phyloP scores from a whole-genome alignment of 2,888 invertebrate genomes.

The Byasa hedistus region DNA sequence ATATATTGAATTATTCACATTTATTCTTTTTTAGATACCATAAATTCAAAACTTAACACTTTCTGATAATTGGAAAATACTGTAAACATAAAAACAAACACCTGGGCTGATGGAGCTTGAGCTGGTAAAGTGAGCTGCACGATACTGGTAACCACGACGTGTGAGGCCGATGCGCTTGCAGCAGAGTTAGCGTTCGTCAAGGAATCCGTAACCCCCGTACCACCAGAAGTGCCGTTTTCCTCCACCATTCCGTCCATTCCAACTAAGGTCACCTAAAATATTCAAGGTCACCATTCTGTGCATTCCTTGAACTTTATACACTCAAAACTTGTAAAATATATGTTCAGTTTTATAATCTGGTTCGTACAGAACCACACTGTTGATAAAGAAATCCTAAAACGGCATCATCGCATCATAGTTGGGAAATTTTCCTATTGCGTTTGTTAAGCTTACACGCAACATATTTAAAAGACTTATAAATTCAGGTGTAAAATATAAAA shows the following conservation, averaged over 20 bases:
- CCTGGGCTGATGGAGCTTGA: constrained; percentile 84
- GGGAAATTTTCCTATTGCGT: constrained; percentile 73
- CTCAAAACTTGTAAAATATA: constrained; percentile 46
- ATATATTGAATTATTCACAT: constrained; percentile 17
- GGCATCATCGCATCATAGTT: constrained; percentile 69
- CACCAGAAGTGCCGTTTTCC: constrained; percentile 86
- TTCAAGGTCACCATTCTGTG: constrained; percentile 78
- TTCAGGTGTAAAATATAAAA: constrained; percentile 40
- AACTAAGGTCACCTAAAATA: constrained; percentile 82
- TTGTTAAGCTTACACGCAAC: constrained; percentile 58
- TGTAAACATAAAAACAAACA: constrained; percentile 54
- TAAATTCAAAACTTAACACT: constrained; percentile 9
- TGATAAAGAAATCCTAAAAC: constrained; percentile 60
- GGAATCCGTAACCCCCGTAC: constrained; percentile 64
- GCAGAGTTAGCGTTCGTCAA: constrained; percentile 54
- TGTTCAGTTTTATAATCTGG: constrained; percentile 42
- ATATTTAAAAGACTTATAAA: constrained; percentile 44
- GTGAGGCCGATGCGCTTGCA: constrained; percentile 57
- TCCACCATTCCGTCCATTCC: constrained; percentile 96
- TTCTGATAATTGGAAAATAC: constrained; percentile 11
- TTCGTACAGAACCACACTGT: constrained; percentile 53
- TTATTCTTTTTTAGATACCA: constrained; percentile 15
- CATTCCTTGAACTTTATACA: constrained; percentile 63
- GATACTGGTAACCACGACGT: constrained; percentile 85
- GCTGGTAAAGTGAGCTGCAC: constrained; percentile 90